phyloP scores from a whole-genome alignment of 2,113 vertebrate genomes.

The Phoenicopterus ruber region DNA sequence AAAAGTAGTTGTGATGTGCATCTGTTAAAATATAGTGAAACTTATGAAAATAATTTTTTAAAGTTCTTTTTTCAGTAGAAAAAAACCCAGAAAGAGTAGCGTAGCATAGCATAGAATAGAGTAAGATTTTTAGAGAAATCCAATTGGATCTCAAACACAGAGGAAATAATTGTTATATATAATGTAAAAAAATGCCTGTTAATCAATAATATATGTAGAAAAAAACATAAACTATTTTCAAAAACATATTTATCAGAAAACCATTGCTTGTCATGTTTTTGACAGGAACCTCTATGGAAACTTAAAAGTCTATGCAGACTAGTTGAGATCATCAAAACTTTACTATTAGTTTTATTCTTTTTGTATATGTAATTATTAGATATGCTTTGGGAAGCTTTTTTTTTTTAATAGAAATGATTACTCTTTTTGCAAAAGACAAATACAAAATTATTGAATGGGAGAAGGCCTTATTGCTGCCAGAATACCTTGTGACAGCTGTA shows the following conservation, averaged over 20 bases:
- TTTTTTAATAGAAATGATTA: background rate
- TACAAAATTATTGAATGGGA: background rate
- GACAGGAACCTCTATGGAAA: background rate
- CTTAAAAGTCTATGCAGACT: background rate
- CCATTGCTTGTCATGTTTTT: background rate
- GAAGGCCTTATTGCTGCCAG: background rate
- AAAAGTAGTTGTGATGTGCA: background rate
- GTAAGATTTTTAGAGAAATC: background rate
- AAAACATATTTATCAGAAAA: background rate
- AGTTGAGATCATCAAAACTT: background rate
- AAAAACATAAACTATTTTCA: background rate
- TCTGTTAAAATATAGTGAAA: background rate
- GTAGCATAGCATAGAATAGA: background rate
- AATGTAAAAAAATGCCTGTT: fast-evolving
- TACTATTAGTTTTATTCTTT: background rate
- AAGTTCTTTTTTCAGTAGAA: background rate
- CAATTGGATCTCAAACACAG: background rate
- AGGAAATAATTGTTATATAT: background rate
- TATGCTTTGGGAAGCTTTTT: background rate
- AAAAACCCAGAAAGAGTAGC: background rate
- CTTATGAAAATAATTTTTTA: background rate
- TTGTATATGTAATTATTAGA: background rate
- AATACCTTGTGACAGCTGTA: background rate
- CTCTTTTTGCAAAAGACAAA: background rate
- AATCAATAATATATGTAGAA: background rate